These are phyloP conservation scores for Rhamnusium bicolor DNA, from an alignment of 2,888 invertebrate species.

Conservation along the genomic window DNA sequence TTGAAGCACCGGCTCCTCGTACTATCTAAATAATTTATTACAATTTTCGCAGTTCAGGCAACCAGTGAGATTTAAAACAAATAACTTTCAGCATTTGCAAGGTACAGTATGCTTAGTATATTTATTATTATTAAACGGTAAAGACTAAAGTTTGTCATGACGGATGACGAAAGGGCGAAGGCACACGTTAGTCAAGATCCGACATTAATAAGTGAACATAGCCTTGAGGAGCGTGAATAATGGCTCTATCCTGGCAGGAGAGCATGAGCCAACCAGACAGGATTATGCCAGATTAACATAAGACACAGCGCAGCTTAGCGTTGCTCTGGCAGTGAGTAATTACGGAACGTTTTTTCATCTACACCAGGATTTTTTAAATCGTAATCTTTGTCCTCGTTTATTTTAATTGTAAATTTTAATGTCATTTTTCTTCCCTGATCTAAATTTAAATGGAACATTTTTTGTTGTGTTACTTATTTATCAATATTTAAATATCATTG, in stretches of 20 bases:
- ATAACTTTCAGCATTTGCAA: slow-evolving; percentile 22
- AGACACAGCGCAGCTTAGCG: slow-evolving; percentile 71
- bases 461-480: neutral
- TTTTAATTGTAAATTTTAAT: slow-evolving; percentile 41
- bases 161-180: slow-evolving; percentile 58
- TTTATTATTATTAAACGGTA: slow-evolving; percentile 49
- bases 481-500: neutral
- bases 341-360: slow-evolving; percentile 65
- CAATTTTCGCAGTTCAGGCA: slow-evolving; percentile 3
- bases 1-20: neutral
- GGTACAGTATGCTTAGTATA: slow-evolving; percentile 14
- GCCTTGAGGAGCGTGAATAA: slow-evolving; percentile 66
- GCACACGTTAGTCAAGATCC: slow-evolving; percentile 59
- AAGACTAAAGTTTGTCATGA: slow-evolving; percentile 54
- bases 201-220: slow-evolving; percentile 60
- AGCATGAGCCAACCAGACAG: slow-evolving; percentile 69
- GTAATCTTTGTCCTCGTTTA: slow-evolving; percentile 50
- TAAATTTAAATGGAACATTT: neutral
- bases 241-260: slow-evolving; percentile 65
- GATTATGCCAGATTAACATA: slow-evolving; percentile 71
- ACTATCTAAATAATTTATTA: slow-evolving; percentile 16
- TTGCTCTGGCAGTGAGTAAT: slow-evolving; percentile 71
- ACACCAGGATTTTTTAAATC: slow-evolving; percentile 56
- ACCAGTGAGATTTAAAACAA: slow-evolving; percentile 25
- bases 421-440: slow-evolving; percentile 15